Evolutionary conservation across 2,888 invertebrate species (phyloP), one percentile per base, ranked within the genome.

Genomic region (Orthonevra nobilis): DNA sequence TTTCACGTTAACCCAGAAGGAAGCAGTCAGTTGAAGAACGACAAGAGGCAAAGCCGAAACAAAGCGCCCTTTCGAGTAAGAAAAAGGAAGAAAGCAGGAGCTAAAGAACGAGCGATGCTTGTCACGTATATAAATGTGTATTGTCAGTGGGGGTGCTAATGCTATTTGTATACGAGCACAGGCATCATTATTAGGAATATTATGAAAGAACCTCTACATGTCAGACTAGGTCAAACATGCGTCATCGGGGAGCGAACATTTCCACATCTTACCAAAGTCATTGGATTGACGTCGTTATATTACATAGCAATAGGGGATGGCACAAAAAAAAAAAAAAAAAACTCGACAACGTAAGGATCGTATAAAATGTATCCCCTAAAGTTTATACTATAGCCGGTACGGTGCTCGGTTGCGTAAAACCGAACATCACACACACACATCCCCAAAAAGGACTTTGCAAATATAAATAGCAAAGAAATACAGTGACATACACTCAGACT

Each of bases 201-300:
- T 68, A 56, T 40, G 48, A 56, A 63, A 36, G 28, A 63, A 50
- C 48, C 63, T 75, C 56, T 69, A 40, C 63, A 56, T 54, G 69
- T 56, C 42, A 75, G 69, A 75, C 69, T 75, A 75, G 75, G 75
- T 75, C 75, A 75, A 75, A 63, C 63, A 63, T 75, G 63, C 69
- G 69, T 75, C 75, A 63, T 75, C 63, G 40, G 56, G 28, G 48
- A 56, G 58, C 36, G 32, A n/a, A 54, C 60, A 61, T 46, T 20
- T 44, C 10, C 19, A 36, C 14, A 38, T 30, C 26, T 9, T 26
- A 6, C 40, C 40, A 15, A 60, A 15, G 30, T 46, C 10, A 44
- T 52, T 28, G 15, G 20, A 17, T 38, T 61, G 26, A 28, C 26
- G 28, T 36, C 40, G 44, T 50, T 14, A 26, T 40, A n/a, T 38